A percentile compares a stretch with the other conserved stretches of the same genome.
phyloP scores from a whole-genome alignment of 2,113 vertebrate species.

The Tetrao urogallus region DNA sequence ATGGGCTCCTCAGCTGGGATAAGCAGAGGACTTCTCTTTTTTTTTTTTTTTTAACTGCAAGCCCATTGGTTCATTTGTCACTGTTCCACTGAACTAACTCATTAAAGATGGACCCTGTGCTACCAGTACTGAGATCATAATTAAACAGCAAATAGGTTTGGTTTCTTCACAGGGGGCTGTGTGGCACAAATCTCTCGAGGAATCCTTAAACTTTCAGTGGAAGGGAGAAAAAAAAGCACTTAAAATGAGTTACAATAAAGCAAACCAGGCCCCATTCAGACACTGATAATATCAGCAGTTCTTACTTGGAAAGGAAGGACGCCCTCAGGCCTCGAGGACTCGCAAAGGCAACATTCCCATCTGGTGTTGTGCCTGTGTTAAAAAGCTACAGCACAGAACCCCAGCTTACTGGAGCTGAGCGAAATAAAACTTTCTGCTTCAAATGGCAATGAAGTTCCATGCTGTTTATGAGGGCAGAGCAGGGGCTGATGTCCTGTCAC shows the following conservation, averaged over 20 bases:
- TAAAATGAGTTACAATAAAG: conserved; percentile 3
- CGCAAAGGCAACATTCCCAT: conserved; percentile 10
- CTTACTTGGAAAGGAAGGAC: neutral
- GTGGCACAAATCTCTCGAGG: neutral
- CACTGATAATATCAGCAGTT: conserved; percentile 32
- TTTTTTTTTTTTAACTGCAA: neutral
- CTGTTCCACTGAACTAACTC: neutral
- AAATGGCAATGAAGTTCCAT: neutral
- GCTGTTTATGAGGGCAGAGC: fast-evolving
- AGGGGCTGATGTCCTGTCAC: fast-evolving
- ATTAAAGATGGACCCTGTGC: neutral
- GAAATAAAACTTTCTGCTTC: neutral
- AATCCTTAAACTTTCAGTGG: neutral
- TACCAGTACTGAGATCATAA: neutral
- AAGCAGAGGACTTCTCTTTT: neutral
- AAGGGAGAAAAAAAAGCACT: neutral
- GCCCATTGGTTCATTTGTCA: neutral
- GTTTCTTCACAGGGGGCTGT: neutral
- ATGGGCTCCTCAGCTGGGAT: neutral
- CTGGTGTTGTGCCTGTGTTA: neutral
- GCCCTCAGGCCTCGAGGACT: neutral
- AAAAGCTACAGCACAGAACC: neutral
- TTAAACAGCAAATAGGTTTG: neutral
- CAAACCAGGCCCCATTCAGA: neutral
- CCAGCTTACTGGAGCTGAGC: neutral